A percentile compares a stretch with the other conserved stretches of the same genome.
These are phyloP conservation scores for Zaprionus ornatus DNA, from an alignment of 1,140 invertebrate genomes.

Conservation along the genomic window DNA sequence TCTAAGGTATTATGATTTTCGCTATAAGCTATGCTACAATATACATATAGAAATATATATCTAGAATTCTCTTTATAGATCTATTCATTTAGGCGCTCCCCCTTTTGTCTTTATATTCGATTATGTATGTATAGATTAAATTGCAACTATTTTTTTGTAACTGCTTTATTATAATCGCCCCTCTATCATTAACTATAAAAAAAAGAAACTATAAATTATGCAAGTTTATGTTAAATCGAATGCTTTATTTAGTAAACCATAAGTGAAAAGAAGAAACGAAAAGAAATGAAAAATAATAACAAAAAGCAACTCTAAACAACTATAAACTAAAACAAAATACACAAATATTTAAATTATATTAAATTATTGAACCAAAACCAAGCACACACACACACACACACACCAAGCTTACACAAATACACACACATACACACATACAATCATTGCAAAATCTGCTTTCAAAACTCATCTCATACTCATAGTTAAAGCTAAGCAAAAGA, in stretches of 20 bases:
- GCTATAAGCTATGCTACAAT: conserved; percentile 71
- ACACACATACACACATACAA: conserved; percentile 53
- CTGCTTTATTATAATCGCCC: conserved; percentile 28
- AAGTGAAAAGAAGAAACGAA: conserved; percentile 43
- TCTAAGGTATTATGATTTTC: conserved; percentile 76
- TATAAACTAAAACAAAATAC: conserved; percentile 45
- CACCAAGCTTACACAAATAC: conserved; percentile 51
- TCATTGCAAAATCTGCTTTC: conserved; percentile 80
- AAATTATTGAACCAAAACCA: conserved; percentile 80
- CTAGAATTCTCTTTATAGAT: conserved; percentile 10
- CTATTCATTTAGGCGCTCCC: conserved; percentile 15
- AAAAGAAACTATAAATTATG: conserved; percentile 52
- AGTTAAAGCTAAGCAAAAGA: conserved; percentile 67
- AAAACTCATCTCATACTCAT: conserved; percentile 80
- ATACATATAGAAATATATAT: conserved; percentile 27
- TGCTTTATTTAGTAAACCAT: conserved; percentile 75
- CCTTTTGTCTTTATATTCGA: conserved; percentile 18
- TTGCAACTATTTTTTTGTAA: conserved; percentile 66
- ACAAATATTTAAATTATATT: conserved; percentile 77
- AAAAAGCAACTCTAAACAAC: conserved; percentile 20
- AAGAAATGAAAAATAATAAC: conserved; percentile 7
- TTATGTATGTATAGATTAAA: conserved; percentile 73
- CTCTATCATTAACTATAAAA: conserved; percentile 24
- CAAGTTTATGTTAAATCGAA: conserved; percentile 69
- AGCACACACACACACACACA: conserved; percentile 44